Evolutionary conservation across 2,888 invertebrate genomes (phyloP).

Genomic region (Coleophora deauratella): DNA sequence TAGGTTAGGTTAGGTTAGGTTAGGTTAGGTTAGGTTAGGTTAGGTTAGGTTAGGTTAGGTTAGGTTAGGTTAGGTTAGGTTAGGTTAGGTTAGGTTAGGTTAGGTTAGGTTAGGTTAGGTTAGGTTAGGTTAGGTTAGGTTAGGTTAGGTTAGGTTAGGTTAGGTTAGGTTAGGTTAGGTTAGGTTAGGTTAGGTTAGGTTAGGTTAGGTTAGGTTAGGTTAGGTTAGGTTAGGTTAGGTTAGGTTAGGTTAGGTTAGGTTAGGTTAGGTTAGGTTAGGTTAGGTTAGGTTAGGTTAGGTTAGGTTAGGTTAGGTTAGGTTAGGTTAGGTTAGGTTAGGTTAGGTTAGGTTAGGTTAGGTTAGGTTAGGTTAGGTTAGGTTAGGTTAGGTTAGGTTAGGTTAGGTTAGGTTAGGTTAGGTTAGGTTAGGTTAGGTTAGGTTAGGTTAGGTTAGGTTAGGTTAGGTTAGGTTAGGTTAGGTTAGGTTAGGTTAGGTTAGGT

Average conservation of each 20-base stretch:
- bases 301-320: conserved; percentile 9
- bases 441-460: background rate
- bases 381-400: conserved; percentile 9
- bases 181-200: conserved; percentile 3
- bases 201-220: conserved; percentile 4
- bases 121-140: conserved; percentile 5
- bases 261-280: conserved; percentile 8
- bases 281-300: conserved; percentile 8
- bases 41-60: background rate
- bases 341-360: conserved; percentile 12
- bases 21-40: conserved; percentile 3
- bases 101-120: conserved; percentile 5
- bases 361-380: conserved; percentile 9
- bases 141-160: conserved; percentile 5
- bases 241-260: conserved; percentile 8
- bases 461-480: background rate
- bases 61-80: conserved; percentile 1
- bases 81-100: conserved; percentile 4
- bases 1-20: conserved; percentile 2
- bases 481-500: background rate
- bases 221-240: conserved; percentile 5
- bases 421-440: conserved; percentile 1
- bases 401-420: conserved; percentile 7
- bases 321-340: conserved; percentile 16
- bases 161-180: conserved; percentile 2